A percentile compares a stretch with the other conserved stretches of the same genome.
These are phyloP conservation scores for Leguminivora glycinivorella DNA, from an alignment of 1,140 invertebrate species.

Conservation along the genomic window DNA sequence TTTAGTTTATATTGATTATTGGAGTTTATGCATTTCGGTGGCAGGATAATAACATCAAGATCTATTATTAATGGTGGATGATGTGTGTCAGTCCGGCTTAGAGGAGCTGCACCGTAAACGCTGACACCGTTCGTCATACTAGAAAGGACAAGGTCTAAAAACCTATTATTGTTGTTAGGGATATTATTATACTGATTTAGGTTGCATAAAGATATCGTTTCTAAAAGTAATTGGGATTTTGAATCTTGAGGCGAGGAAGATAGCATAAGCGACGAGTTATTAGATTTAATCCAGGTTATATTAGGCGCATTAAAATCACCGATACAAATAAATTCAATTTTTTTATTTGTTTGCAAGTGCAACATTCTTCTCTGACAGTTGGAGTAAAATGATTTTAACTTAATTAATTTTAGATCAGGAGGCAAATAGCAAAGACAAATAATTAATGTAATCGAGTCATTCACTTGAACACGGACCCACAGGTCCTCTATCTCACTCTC, in stretches of 20 bases:
- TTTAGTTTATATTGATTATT: neutral
- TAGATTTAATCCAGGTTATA: neutral
- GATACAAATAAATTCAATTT: no score
- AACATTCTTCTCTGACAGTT: no score
- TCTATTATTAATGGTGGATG: neutral
- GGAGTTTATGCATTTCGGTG: neutral
- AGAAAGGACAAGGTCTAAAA: neutral
- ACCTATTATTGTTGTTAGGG: constrained; percentile 4
- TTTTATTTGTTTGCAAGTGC: no score
- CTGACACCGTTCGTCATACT: neutral
- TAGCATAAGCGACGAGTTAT: neutral
- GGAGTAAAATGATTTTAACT: no score
- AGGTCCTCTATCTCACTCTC: no score
- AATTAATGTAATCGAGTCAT: no score
- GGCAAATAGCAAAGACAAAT: no score
- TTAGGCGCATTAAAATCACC: constrained; percentile 11
- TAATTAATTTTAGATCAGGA: no score
- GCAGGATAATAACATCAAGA: neutral
- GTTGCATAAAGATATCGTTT: constrained; percentile 3
- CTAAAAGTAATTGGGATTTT: neutral
- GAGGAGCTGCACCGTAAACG: neutral
- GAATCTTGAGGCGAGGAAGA: neutral
- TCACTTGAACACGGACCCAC: no score
- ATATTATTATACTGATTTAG: neutral
- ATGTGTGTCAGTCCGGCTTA: neutral